These are phyloP conservation scores for Camelus bactrianus DNA, from an alignment of 2,113 vertebrate genomes.

Conservation along the genomic window DNA sequence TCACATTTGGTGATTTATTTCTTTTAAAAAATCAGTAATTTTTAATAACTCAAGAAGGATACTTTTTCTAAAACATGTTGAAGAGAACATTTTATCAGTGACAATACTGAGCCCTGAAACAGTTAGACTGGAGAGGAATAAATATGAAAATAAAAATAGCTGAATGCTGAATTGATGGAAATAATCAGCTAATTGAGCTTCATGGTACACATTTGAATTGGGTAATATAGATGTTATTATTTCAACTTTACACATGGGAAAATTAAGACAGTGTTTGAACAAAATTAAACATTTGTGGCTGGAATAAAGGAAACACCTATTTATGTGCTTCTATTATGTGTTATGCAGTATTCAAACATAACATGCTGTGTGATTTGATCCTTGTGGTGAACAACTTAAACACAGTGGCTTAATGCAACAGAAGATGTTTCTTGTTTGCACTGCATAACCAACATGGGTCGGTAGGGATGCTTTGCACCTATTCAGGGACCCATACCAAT, in stretches of 20 bases:
- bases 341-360: not conserved
- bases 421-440: not conserved
- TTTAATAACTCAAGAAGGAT: not conserved
- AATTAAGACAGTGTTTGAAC: not conserved
- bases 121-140: not conserved
- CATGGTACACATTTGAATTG: not conserved
- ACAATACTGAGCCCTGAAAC: not conserved
- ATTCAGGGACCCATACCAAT: not conserved
- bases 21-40: not conserved
- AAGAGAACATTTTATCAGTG: not conserved
- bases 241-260: not conserved
- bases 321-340: not conserved
- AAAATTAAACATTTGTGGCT: not conserved
- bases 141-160: not conserved
- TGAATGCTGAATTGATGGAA: not conserved
- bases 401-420: not conserved
- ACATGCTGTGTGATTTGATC: not conserved
- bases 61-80: not conserved
- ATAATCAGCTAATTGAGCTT: not conserved
- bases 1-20: slow-evolving; percentile 11
- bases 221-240: not conserved
- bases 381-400: not conserved
- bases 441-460: too few relatives aligned
- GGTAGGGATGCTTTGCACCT: not conserved
- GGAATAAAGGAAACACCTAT: not conserved